These are phyloP conservation scores for Cantharis rufa DNA, from an alignment of 2,888 invertebrate genomes.

Conservation along the genomic window DNA sequence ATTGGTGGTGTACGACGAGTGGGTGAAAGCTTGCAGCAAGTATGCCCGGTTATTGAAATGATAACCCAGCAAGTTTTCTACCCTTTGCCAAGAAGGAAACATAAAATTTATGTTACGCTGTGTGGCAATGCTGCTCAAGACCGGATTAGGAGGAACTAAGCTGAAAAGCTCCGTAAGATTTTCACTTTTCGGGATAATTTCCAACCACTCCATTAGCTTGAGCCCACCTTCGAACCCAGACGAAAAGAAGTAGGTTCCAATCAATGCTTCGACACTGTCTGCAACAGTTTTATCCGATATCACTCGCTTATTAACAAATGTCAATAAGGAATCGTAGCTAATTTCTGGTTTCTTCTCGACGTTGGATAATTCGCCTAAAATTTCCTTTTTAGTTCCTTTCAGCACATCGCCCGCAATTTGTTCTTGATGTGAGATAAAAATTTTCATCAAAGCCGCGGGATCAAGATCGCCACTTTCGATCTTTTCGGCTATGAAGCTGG, in stretches of 20 bases:
- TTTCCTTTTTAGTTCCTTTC: conserved; percentile 39
- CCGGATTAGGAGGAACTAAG: conserved; percentile 49
- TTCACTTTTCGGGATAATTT: conserved; percentile 49
- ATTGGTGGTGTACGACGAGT: conserved; percentile 85
- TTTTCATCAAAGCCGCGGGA: conserved; percentile 57
- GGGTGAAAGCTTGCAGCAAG: conserved; percentile 89
- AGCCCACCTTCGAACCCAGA: conserved; percentile 54
- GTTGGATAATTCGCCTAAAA: conserved; percentile 28
- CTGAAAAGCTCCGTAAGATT: conserved; percentile 42
- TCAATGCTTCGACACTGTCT: conserved; percentile 84
- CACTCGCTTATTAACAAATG: conserved; percentile 53
- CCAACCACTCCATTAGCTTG: conserved; percentile 57
- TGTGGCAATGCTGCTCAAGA: conserved; percentile 51
- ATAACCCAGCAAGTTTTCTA: conserved; percentile 72
- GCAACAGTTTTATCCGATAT: conserved; percentile 72
- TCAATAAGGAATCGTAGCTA: conserved; percentile 12
- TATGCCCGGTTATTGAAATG: conserved; percentile 79
- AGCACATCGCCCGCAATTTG: conserved; percentile 44
- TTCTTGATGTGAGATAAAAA: conserved; percentile 57
- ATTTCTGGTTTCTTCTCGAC: conserved; percentile 29
- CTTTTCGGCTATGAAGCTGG: conserved; percentile 56
- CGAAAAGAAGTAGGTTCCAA: conserved; percentile 72
- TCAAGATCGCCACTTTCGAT: conserved; percentile 55
- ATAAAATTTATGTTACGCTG: conserved; percentile 56
- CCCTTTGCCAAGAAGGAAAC: conserved; percentile 41